Evolutionary conservation across 2,797 vertebrate species (phyloP), one percentile per base, ranked within the genome.

Genomic region (Hemitrygon akajei): DNA sequence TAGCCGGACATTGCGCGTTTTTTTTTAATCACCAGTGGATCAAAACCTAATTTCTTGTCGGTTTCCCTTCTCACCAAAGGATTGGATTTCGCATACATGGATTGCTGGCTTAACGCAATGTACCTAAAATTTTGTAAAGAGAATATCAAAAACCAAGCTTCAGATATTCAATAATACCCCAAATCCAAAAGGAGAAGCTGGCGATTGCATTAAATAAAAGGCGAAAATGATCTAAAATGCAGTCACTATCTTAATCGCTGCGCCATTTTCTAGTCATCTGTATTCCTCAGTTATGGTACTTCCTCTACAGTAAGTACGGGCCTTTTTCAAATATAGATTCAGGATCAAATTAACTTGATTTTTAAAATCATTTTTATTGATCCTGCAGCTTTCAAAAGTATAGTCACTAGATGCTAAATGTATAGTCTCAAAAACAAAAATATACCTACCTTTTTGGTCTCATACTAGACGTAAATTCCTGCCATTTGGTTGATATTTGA

Each of bases 191-290:
- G 89, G 0, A n/a, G 91, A 93, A 93, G 71, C 71, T 93, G 71
- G 71, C 86, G 40, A 93, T 73, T 47, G 25, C 91, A 40, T 40
- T 76, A 75, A 93, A 75, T 73, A 75, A 73, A 93, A 93, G 47
- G 25, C n/a, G n/a, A 89, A 66, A 63, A 89, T 89, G 60, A 22
- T 12, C 11, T 25, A 16, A n/a, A 40, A 58, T 56, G 34, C 27
- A 30, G 40, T 75, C 69, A 87, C 34, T 91, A 91, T 4, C 58
- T 84, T 34, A 18, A 30, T 66, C 30, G 58, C 84, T 93, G 73
- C 91, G 91, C 91, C 91, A 93, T 93, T 76, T 93, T 93, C 71
- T n/a, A 56, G 47, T 40, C 69, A 76, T 92, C 20, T 73, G 89
- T 71, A 73, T 93, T 93, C 93, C 37, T 40, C 71, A 93, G 40